These are phyloP conservation scores for Tiaroga cobitis DNA, from an alignment of 2,797 vertebrate genomes.

Conservation along the genomic window DNA sequence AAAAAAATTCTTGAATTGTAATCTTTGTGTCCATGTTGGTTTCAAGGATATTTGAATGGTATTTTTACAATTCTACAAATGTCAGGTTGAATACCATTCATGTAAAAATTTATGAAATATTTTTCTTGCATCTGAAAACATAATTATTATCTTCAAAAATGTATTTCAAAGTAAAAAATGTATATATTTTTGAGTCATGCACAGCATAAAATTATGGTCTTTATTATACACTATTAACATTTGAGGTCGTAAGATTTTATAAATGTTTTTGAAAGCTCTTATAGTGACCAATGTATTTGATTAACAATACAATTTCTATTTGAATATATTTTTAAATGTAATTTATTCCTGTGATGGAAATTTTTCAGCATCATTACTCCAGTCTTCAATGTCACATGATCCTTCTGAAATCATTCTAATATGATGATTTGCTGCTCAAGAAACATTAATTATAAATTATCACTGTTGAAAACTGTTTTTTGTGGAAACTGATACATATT, in stretches of 20 bases:
- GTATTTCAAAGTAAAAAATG: neutral
- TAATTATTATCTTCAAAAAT: slow-evolving; percentile 1
- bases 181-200: neutral
- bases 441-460: neutral
- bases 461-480: neutral
- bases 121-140: neutral
- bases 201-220: neutral
- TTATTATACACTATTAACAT: neutral
- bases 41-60: neutral
- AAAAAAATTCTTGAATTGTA: neutral
- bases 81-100: neutral
- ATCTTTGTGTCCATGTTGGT: neutral
- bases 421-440: neutral
- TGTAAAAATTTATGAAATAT: neutral
- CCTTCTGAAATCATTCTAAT: neutral
- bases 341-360: neutral
- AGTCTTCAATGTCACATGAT: neutral
- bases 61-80: neutral
- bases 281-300: neutral
- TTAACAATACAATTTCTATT: neutral
- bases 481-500: neutral
- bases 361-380: neutral
- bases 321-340: neutral
- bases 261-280: neutral
- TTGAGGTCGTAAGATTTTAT: neutral